Conservation (phyloP, 1,140 invertebrate species). For the Grapholita molesta region DNA sequence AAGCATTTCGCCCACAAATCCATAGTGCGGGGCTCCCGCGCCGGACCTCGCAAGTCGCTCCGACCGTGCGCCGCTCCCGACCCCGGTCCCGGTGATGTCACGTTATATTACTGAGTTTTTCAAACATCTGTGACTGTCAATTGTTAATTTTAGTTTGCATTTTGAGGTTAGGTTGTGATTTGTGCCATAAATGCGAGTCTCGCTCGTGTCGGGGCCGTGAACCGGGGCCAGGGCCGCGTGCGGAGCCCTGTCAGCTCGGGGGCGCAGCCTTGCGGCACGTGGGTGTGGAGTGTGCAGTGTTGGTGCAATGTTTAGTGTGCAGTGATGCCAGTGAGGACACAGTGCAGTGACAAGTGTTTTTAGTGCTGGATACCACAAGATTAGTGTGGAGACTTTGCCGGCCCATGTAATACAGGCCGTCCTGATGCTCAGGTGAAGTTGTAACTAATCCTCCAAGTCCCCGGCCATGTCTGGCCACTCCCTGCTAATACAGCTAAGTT, state of each 20-base stretch:
- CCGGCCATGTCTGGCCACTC: background rate
- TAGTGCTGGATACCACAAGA: conserved; percentile 2
- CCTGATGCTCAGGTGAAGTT: conserved; percentile 51
- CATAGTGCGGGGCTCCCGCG: conserved; percentile 46
- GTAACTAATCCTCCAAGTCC: background rate
- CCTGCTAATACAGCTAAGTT: background rate
- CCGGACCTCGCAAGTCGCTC: conserved; percentile 44
- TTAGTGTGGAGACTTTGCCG: conserved; percentile 24
- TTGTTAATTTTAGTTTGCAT: conserved; percentile 59
- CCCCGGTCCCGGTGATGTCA: conserved; percentile 42
- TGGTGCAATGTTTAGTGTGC: background rate
- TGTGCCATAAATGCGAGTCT: conserved; percentile 33
- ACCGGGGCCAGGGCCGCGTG: conserved; percentile 1
- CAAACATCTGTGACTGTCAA: conserved; percentile 69
- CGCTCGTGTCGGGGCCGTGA: background rate
- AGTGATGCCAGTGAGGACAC: conserved; percentile 9
- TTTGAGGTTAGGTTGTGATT: conserved; percentile 74
- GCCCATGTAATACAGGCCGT: conserved; percentile 36
- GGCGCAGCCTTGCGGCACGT: background rate
- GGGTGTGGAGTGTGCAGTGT: background rate
- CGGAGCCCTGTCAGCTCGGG: background rate
- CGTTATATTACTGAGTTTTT: conserved; percentile 44
- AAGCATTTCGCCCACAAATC: conserved; percentile 71
- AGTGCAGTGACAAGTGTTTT: conserved; percentile 5
- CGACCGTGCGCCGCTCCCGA: conserved; percentile 33